Evolutionary conservation across 2,797 vertebrate genomes (phyloP).

Genomic region (Nyctalus aviator): DNA sequence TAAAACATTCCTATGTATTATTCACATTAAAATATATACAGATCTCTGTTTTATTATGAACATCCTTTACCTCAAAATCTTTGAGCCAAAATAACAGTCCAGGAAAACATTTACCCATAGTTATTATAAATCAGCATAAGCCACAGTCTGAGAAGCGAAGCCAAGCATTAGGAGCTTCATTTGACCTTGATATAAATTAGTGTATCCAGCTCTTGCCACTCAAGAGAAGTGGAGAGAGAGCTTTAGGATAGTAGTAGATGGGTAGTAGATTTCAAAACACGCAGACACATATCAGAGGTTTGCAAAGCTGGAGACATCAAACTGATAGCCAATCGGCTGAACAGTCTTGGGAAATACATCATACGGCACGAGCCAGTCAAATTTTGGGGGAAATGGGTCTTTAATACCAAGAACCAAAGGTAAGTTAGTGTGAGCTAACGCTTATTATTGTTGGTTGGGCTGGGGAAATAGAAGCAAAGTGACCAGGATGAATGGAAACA

Average conservation of each 20-base stretch:
- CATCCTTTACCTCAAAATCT: conserved; percentile 9
- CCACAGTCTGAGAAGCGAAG: background rate
- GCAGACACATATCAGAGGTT: background rate
- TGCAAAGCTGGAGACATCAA: background rate
- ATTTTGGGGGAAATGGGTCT: background rate
- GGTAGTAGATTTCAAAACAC: conserved; percentile 1
- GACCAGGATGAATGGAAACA: conserved; percentile 43
- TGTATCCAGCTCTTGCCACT: background rate
- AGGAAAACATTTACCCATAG: background rate
- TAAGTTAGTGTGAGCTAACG: background rate
- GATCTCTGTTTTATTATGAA: conserved; percentile 42
- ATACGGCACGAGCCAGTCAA: background rate
- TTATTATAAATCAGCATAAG: conserved; percentile 5
- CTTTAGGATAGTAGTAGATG: background rate
- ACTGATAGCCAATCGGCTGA: background rate
- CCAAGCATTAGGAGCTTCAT: background rate
- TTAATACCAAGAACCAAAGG: conserved; percentile 54
- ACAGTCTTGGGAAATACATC: conserved; percentile 12
- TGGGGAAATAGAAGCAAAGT: conserved; percentile 7
- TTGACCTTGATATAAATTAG: conserved; percentile 37
- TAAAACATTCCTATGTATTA: background rate
- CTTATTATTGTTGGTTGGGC: background rate
- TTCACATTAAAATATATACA: background rate
- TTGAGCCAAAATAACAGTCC: background rate
- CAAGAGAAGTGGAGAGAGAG: background rate